Evolutionary conservation across 92 coral and sea anemone genomes (phyloP), one percentile per base, ranked within the genome.

Genomic region (Bergia sp.): DNA sequence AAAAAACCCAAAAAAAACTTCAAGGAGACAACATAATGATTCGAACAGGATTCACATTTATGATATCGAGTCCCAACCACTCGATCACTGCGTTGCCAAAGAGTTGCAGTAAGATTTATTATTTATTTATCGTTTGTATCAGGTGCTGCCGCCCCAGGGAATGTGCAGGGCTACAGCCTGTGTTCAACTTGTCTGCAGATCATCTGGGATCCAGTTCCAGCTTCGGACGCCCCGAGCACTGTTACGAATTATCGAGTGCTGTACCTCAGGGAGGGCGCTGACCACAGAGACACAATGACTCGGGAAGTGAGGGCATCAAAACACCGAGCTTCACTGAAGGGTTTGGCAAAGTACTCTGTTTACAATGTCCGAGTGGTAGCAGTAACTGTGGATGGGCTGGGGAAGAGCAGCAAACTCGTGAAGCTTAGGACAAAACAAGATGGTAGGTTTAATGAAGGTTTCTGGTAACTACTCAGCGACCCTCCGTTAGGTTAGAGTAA

Each of bases 161-260:
- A 95, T 55, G 89, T 95, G 21, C 81, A 82, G 1, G 96, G 89
- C 15, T 72, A 69, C 57, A 95, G 96, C 53, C 88, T 90, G 3
- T 95, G 98, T 77, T 90, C 98, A 5, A 76, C 90, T 37, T 95
- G 98, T 86, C 85, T 95, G 90, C 91, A 81, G 83, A 93, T 95
- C 69, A 82, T 78, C 78, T 95, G 98, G 98, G 91, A 90, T 39
- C 90, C 78, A 90, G 95, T 93, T 55, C 39, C 55, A 65, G 69
- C 67, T 4, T 64, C 86, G 3, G 73, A 39, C 50, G 85, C 89
- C 1, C 90, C 88, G 29, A 90, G 88, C 37, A 8, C 77, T 21
- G 13, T 95, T 3, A 69, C 47, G 39, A 89, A 85, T 21, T 95
- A 95, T 82, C 92, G 84, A 45, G 93, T 95, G 80, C 75, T 88